A percentile compares a stretch with the other conserved stretches of the same genome.
Evolutionary conservation across 1,140 invertebrate species (phyloP).

Genomic region (Ostrea edulis): DNA sequence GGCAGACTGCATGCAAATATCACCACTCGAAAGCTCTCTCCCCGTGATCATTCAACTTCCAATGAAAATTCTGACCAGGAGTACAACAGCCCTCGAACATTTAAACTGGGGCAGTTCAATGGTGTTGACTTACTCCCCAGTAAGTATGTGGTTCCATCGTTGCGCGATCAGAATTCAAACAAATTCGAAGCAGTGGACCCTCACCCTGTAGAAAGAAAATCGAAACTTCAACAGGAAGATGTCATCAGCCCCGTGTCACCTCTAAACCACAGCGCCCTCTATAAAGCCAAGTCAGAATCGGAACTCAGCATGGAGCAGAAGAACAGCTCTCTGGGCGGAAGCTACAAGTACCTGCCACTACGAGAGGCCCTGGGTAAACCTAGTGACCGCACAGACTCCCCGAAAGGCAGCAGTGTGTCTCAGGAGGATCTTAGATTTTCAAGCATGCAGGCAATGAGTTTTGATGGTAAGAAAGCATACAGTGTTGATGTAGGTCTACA

Average conservation of each 20-base stretch:
- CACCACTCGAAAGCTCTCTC: slow-evolving; percentile 45
- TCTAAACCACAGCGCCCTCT: slow-evolving; percentile 25
- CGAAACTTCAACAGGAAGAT: slow-evolving; percentile 28
- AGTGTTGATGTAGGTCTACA: slow-evolving; percentile 57
- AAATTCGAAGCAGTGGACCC: slow-evolving; percentile 49
- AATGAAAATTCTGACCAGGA: slow-evolving; percentile 53
- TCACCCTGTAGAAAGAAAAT: slow-evolving; percentile 27
- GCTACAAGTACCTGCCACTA: slow-evolving; percentile 53
- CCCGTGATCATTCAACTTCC: slow-evolving; percentile 49
- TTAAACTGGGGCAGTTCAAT: slow-evolving; percentile 26
- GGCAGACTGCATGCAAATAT: slow-evolving; percentile 39
- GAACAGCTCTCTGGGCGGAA: slow-evolving; percentile 39
- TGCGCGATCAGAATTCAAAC: neutral
- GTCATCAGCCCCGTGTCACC: too few species aligned
- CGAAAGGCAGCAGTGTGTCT: slow-evolving; percentile 53
- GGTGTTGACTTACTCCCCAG: slow-evolving; percentile 36
- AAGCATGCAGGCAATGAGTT: neutral
- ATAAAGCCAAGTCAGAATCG: slow-evolving; percentile 53
- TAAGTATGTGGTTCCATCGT: slow-evolving; percentile 2
- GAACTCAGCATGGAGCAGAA: slow-evolving; percentile 49
- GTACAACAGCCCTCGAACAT: slow-evolving; percentile 12
- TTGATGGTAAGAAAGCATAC: slow-evolving; percentile 40
- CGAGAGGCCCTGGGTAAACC: slow-evolving; percentile 46
- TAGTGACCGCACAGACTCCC: slow-evolving; percentile 31
- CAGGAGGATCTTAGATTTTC: slow-evolving; percentile 49